Percentiles rank a stretch among this genome's conserved stretches.
These are phyloP conservation scores for Labeo calbasu DNA, from an alignment of 2,797 vertebrate species.

Conservation along the genomic window DNA sequence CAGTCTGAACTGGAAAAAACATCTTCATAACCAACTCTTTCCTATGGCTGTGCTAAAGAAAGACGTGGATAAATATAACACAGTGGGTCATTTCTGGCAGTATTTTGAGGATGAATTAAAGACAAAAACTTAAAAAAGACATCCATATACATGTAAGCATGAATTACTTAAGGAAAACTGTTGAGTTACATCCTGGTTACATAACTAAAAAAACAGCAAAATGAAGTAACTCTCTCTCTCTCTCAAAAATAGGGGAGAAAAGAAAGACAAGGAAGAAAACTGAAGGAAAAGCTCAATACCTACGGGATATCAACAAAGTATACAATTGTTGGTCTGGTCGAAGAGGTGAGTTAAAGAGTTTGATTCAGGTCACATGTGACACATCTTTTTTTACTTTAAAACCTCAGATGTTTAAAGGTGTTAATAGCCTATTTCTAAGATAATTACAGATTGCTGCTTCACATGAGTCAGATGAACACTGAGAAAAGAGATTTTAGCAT, in stretches of 20 bases:
- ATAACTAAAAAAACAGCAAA: constrained; percentile 34
- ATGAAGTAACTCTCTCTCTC: constrained; percentile 20
- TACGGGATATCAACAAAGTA: background rate
- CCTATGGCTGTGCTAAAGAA: background rate
- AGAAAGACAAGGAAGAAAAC: background rate
- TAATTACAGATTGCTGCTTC: background rate
- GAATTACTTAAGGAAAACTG: background rate
- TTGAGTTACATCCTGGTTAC: background rate
- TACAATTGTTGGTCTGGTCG: background rate
- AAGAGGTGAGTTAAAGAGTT: constrained; percentile 10
- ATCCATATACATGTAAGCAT: background rate
- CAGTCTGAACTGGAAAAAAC: background rate
- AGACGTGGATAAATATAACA: background rate
- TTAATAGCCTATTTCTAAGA: background rate
- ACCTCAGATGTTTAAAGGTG: background rate
- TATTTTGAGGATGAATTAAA: background rate
- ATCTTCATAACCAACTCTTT: background rate
- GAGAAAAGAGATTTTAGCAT: background rate
- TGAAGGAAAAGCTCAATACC: background rate
- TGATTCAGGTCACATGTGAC: background rate
- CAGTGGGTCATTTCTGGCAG: constrained; percentile 12
- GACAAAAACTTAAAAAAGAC: constrained; percentile 3
- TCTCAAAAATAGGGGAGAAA: background rate
- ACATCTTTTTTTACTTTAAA: background rate
- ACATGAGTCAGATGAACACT: background rate